These are phyloP conservation scores for Ceriagrion tenellum DNA, from an alignment of 2,888 invertebrate genomes.

Conservation along the genomic window DNA sequence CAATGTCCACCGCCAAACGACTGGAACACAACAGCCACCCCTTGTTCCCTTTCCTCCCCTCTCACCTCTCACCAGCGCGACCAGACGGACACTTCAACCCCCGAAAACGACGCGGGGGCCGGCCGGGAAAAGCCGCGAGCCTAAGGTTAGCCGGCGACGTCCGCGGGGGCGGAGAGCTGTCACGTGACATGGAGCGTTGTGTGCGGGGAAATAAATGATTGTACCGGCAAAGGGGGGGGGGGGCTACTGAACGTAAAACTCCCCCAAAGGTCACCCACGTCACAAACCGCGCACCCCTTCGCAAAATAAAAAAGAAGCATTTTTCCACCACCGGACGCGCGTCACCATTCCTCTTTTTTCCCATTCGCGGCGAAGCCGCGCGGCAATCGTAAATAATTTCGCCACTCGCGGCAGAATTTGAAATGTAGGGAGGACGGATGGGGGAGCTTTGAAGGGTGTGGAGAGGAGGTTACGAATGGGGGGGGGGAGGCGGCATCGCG, in stretches of 20 bases:
- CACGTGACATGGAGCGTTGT: slow-evolving; percentile 7
- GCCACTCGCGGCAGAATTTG: slow-evolving; percentile 38
- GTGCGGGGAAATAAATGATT: not conserved
- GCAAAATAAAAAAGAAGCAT: not conserved
- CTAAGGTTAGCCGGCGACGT: not conserved
- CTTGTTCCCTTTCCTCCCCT: not conserved
- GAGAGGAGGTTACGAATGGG: too few species aligned
- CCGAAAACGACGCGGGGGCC: not conserved
- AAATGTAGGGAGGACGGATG: not conserved
- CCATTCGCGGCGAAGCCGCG: not conserved
- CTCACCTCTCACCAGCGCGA: not conserved
- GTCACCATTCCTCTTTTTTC: not conserved
- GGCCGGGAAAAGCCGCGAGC: not conserved
- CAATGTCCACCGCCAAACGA: not conserved
- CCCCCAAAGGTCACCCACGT: slow-evolving; percentile 34
- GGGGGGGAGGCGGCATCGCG: not conserved
- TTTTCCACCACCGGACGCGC: not conserved
- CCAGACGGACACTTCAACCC: not conserved
- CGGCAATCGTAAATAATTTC: slow-evolving; percentile 45
- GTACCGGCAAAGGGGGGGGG: not conserved
- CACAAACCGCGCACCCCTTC: not conserved
- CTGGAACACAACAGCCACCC: not conserved
- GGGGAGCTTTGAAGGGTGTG: not conserved
- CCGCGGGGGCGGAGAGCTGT: not conserved
- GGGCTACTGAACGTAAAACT: not conserved